Percentiles rank a stretch among this genome's conserved stretches.
Conservation (phyloP, 2,113 vertebrate species). For the Dendropsophus ebraccatus region DNA sequence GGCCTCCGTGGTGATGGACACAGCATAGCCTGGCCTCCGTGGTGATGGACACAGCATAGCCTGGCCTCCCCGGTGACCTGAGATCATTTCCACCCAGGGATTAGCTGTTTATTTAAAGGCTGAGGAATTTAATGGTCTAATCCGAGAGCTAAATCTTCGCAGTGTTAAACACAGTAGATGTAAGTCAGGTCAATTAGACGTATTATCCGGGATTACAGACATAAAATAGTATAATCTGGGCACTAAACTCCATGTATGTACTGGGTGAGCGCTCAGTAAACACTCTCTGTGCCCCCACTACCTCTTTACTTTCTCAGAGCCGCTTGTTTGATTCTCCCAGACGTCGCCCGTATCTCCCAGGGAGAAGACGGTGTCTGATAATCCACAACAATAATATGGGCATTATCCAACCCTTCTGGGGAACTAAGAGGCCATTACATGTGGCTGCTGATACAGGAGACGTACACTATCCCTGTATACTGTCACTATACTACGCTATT, state of each 20-base stretch:
- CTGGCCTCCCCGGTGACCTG: background rate
- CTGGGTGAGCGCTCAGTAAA: background rate
- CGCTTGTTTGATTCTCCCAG: constrained; percentile 22
- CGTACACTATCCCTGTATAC: background rate
- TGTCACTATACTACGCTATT: no score
- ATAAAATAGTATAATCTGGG: background rate
- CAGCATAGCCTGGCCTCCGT: no score
- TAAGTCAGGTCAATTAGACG: background rate
- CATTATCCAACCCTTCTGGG: background rate
- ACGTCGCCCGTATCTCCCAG: background rate
- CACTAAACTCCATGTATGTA: background rate
- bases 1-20: no score
- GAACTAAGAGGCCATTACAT: background rate
- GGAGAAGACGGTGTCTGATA: background rate
- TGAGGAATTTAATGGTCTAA: background rate
- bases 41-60: no score
- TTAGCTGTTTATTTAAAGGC: constrained; percentile 3
- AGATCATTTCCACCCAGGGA: background rate
- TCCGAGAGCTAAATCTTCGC: background rate
- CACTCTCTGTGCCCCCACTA: background rate
- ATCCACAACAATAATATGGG: background rate
- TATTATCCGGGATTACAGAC: constrained; percentile 18
- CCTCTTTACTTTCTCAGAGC: background rate
- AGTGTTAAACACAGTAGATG: background rate
- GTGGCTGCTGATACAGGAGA: background rate